Base-by-base conservation (phyloP, 2,113 vertebrate species). In the Cottus gobio region DNA sequence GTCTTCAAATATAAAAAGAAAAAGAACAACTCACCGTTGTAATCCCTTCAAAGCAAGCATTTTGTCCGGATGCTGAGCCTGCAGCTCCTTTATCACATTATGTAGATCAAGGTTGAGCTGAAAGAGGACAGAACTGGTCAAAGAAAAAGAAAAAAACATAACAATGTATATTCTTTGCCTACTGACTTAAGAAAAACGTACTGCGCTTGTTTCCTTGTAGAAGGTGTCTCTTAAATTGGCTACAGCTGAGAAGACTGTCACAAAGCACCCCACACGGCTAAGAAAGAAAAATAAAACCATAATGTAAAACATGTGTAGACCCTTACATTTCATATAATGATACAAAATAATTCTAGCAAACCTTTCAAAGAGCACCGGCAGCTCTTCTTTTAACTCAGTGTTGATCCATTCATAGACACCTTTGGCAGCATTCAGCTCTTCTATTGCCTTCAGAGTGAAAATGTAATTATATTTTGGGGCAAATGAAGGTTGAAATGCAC, bases 261-360 rank as follows among this genome's bases (percentile, higher is more conserved):
- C 87, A 2, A 98, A 99, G 89, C 97, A 98, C 89, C 96, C 96
- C n/a, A 98, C 93, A 13, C 97, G 98, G 91, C 98, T 99, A 12
- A 42, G 65, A 80, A 73, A 42, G 39, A 90, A 80, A 31, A 8
- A 77, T 12, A 1, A 16, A 26, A 7, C 5, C 3, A 1, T 16
- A 4, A 58, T 44, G 2, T 46, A 1, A 37, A 20, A 30, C 13
- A 12, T 12, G 22, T 20, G 6, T 4, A 37, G 7, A 39, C 31
- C 12, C 10, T 36, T 12, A 69, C 4, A 37, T 46, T 50, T 82
- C 9, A 36, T 6, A 18, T 30, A 5, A 20, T 7, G 6, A 16
- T 28, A 31, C 3, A 48, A 24, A 18, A 28, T 28, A 15, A 3
- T 9, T n/a, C 5, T 20, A 7, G 24, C 71, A 34, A 67, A 98